Percentiles rank a stretch among this genome's conserved stretches.
phyloP scores from a whole-genome alignment of 1,140 invertebrate genomes.

The Yoshiicerus persimilis region DNA sequence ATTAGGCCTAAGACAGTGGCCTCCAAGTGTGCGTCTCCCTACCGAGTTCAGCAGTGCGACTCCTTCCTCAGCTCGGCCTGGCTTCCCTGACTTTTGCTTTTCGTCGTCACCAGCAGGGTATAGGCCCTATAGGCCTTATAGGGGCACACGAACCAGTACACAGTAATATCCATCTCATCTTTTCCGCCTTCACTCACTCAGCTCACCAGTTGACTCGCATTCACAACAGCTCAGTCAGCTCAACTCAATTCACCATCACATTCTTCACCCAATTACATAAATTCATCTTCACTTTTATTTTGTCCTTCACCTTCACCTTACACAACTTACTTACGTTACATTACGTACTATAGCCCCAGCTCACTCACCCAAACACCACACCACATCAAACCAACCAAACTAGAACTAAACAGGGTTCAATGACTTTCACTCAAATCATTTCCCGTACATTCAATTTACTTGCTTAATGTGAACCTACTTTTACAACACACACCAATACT shows the following conservation, averaged over 20 bases:
- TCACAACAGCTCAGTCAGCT: neutral
- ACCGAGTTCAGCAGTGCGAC: no score
- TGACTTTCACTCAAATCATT: neutral
- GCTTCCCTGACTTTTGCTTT: neutral
- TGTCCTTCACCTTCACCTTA: conserved; percentile 1
- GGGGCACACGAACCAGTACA: neutral
- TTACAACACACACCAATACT: neutral
- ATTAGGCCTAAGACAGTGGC: neutral
- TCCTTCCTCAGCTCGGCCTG: neutral
- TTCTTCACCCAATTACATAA: conserved; percentile 17
- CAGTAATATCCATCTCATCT: neutral
- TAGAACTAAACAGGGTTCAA: neutral
- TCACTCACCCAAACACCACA: neutral
- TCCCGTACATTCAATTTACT: neutral
- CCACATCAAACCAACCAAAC: neutral
- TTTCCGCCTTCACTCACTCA: neutral
- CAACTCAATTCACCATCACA: neutral
- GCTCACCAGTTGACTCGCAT: neutral
- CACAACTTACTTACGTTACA: neutral
- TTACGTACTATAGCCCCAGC: neutral
- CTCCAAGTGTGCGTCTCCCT: neutral
- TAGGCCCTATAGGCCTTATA: neutral
- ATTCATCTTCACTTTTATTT: neutral
- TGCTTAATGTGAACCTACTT: neutral
- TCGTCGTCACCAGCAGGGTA: neutral